Percentiles rank a stretch among this genome's conserved stretches.
phyloP scores from a whole-genome alignment of 2,797 vertebrate genomes.

The Coreius guichenoti region DNA sequence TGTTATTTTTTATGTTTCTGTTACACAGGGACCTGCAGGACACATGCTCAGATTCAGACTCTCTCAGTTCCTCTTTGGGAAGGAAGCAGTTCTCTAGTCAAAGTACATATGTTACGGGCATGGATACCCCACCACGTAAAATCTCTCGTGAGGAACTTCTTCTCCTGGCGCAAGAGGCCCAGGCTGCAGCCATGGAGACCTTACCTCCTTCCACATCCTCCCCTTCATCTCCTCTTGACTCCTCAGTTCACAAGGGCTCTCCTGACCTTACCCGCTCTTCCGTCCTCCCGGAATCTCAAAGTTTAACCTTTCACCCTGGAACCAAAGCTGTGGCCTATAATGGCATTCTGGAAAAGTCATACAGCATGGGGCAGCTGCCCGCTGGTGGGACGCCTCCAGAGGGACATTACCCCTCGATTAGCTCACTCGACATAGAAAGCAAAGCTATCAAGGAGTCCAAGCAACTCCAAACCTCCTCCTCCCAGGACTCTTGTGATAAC shows the following conservation, averaged over 20 bases:
- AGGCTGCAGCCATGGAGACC: slow-evolving; percentile 79
- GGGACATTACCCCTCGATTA: slow-evolving; percentile 86
- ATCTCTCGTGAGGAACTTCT: slow-evolving; percentile 91
- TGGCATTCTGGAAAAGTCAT: slow-evolving; percentile 96
- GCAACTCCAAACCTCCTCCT: slow-evolving; percentile 85
- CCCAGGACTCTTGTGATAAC: slow-evolving; percentile 91
- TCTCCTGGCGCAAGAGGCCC: slow-evolving; percentile 75
- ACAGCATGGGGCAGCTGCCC: slow-evolving; percentile 93
- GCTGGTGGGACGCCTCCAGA: slow-evolving; percentile 78
- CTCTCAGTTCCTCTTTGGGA: slow-evolving; percentile 86
- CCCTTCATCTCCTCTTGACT: slow-evolving; percentile 80
- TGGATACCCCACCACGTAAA: slow-evolving; percentile 86
- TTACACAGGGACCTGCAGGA: slow-evolving; percentile 87
- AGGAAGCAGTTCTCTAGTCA: slow-evolving; percentile 83
- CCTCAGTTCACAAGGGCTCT: slow-evolving; percentile 84
- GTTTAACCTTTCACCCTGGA: slow-evolving; percentile 85
- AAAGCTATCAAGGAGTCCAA: slow-evolving; percentile 84
- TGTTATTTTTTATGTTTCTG: slow-evolving; percentile 54
- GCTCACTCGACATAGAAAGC: slow-evolving; percentile 85
- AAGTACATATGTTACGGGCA: slow-evolving; percentile 75
- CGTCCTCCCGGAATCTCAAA: slow-evolving; percentile 86
- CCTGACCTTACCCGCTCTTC: slow-evolving; percentile 86
- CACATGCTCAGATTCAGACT: slow-evolving; percentile 89
- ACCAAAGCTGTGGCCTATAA: slow-evolving; percentile 85
- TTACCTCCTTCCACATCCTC: slow-evolving; percentile 66